These are phyloP conservation scores for Phyllopteryx taeniolatus DNA, from an alignment of 2,113 vertebrate genomes.

Conservation along the genomic window DNA sequence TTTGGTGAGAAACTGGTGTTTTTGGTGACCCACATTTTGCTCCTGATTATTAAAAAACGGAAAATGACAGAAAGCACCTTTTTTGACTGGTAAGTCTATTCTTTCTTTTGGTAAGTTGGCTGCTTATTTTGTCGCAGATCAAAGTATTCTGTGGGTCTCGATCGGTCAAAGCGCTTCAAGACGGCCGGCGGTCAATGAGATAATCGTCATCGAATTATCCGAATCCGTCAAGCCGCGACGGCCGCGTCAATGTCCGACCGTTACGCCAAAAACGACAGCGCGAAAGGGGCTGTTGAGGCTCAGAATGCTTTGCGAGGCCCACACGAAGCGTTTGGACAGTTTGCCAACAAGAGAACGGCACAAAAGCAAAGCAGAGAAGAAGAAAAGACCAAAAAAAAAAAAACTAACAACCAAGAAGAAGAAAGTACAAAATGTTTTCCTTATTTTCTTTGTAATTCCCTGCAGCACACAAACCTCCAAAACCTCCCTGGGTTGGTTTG, in stretches of 20 bases:
- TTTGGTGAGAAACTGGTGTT: no score
- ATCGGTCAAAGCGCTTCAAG: neutral
- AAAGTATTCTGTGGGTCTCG: no score
- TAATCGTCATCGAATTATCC: slow-evolving; percentile 35
- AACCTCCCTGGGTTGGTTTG: slow-evolving; percentile 1
- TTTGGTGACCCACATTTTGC: no score
- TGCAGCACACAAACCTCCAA: slow-evolving; percentile 96
- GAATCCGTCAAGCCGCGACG: slow-evolving; percentile 57
- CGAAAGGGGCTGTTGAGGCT: slow-evolving; percentile 45
- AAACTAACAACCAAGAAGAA: slow-evolving; percentile 94
- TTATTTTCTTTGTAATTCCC: slow-evolving; percentile 82
- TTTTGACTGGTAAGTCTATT: no score
- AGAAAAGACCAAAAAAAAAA: slow-evolving; percentile 64
- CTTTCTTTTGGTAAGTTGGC: neutral
- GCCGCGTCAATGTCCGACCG: slow-evolving; percentile 72
- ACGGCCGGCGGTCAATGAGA: neutral
- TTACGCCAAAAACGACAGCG: slow-evolving; percentile 90
- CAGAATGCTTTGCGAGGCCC: slow-evolving; percentile 91
- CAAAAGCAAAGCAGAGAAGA: slow-evolving; percentile 94
- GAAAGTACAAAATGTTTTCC: slow-evolving; percentile 80
- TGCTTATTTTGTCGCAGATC: neutral
- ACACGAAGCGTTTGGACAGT: slow-evolving; percentile 90
- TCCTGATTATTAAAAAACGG: no score
- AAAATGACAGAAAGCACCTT: no score
- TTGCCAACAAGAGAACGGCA: slow-evolving; percentile 97